Evolutionary conservation across 2,797 vertebrate genomes (phyloP).

Genomic region (Schizopygopsis malacanthus): DNA sequence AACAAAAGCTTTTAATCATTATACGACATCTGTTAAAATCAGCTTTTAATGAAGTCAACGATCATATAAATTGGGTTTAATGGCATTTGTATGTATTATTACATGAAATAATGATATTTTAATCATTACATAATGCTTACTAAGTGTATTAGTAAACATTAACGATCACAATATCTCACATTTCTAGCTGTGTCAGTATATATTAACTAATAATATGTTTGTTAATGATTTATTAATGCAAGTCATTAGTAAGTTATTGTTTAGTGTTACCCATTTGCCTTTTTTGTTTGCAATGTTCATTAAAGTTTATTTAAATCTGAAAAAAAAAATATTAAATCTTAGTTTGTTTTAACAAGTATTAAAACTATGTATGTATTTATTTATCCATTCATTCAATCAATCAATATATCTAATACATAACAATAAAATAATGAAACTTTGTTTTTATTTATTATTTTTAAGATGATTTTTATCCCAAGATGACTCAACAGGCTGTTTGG

Average conservation of each 20-base stretch:
- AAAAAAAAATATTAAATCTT: too few species aligned
- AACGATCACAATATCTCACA: background rate
- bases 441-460: background rate
- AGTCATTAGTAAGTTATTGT: background rate
- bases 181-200: background rate
- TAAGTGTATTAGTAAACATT: background rate
- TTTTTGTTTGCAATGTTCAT: too few species aligned
- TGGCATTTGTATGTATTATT: too few species aligned
- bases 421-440: too few species aligned
- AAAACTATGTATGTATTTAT: too few species aligned
- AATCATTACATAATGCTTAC: background rate
- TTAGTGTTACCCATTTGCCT: background rate
- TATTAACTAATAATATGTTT: background rate
- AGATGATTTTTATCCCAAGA: background rate
- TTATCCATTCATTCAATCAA: too few species aligned
- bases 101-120: too few species aligned
- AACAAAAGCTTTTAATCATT: background rate
- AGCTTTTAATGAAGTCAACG: too few species aligned
- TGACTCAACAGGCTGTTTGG: background rate
- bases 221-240: background rate
- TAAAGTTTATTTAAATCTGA: too few species aligned
- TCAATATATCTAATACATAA: too few species aligned
- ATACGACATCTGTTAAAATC: background rate
- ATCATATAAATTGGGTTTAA: too few species aligned
- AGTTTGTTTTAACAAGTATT: too few species aligned